A percentile compares a stretch with the other conserved stretches of the same genome.
These are phyloP conservation scores for Brachionus asplanchnoidis DNA, from an alignment of 1,140 invertebrate species.

Conservation along the genomic window DNA sequence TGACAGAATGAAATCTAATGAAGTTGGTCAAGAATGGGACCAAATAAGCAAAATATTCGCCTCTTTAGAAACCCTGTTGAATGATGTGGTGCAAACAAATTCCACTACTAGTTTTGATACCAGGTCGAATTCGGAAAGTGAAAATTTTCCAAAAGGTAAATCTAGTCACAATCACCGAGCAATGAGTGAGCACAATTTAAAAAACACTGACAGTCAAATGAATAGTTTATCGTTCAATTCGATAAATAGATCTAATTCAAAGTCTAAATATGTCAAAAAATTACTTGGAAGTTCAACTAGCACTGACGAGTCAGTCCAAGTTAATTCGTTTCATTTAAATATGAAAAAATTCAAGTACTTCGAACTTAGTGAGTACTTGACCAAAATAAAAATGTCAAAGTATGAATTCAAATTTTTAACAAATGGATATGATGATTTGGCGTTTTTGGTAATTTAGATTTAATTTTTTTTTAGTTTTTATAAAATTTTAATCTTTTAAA, in stretches of 20 bases:
- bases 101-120: background rate
- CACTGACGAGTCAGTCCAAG: background rate
- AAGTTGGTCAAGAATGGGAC: conserved; percentile 34
- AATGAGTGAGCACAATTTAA: conserved; percentile 13
- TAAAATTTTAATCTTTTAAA: too few relatives aligned
- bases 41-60: conserved; percentile 41
- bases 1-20: background rate
- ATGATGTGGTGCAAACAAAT: conserved; percentile 2
- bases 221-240: background rate
- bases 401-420: conserved; percentile 41
- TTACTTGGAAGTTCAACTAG: background rate
- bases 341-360: conserved; percentile 37
- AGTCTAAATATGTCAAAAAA: background rate
- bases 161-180: background rate
- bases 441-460: conserved; percentile 1
- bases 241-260: background rate
- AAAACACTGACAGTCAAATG: background rate
- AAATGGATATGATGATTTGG: conserved; percentile 25
- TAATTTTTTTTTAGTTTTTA: background rate
- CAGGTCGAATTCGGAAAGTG: background rate
- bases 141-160: background rate
- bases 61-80: conserved; percentile 11
- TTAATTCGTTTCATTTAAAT: conserved; percentile 19
- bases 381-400: background rate
- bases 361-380: conserved; percentile 18